Base-by-base conservation (phyloP, 2,888 invertebrate species). In the Stenotaenia linearis region DNA sequence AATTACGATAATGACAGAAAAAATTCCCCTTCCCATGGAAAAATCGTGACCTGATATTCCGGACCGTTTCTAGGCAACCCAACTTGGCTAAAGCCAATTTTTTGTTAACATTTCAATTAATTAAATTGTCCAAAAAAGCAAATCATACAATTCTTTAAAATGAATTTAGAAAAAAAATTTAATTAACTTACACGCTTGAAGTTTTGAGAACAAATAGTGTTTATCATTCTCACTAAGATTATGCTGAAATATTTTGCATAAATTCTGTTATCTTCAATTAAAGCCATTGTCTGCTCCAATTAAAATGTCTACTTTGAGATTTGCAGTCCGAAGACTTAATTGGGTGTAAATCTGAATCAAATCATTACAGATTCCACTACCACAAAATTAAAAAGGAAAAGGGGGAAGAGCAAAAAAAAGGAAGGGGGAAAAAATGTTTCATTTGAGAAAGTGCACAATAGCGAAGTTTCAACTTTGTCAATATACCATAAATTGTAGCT, bases 1-100 rank as follows among this genome's bases (percentile, higher is more conserved):
- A 69, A 69, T 69, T 69, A 69, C 69, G 69, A 69, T 69, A 69
- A 69, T 69, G 69, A 69, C 69, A 25, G 25, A 69, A 69, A 69
- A 69, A 69, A 69, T 69, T 69, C 69, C 69, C 69, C 69, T 69
- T 69, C 69, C 69, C 69, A 25, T 69, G 69, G 69, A 69, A 69
- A 69, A 69, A 69, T 69, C 69, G 69, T 69, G 69, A 69, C 69
- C 69, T 69, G 69, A 69, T 69, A 69, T n/a, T 69, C 69, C 69
- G 9, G 25, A 69, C 28, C 12, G 69, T 69, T 69, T 69, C 69
- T 69, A 69, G 69, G 69, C 25, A 69, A 69, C 69, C 12, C 10
- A 69, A 69, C 25, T 25, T 69, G 28, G 1, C 50, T 18, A 50
- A 21, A 69, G 28, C 69, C 28, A 25, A 10, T 28, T 69, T 69